phyloP scores from a whole-genome alignment of 2,113 vertebrate species.

The Scolopax mira region DNA sequence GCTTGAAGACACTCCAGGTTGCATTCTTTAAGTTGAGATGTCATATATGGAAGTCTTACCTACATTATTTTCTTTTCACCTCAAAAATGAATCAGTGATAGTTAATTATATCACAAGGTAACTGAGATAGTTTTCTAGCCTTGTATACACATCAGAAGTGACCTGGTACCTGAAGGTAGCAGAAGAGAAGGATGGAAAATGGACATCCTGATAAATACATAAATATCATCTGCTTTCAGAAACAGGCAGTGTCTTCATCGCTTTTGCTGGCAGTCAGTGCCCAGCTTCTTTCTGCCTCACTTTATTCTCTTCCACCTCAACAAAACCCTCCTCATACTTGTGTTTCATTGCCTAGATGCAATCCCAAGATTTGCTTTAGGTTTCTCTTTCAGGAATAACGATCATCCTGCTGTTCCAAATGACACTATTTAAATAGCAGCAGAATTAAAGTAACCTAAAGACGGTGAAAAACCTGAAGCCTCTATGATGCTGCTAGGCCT shows the following conservation, averaged over 20 bases:
- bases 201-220: neutral
- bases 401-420: neutral
- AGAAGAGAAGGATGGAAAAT: neutral
- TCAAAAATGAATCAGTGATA: neutral
- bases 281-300: neutral
- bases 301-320: neutral
- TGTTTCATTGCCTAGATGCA: neutral
- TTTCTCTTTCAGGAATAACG: neutral
- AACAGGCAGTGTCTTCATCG: neutral
- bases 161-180: neutral
- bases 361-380: neutral
- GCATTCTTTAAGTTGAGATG: neutral
- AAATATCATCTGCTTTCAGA: neutral
- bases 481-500: neutral
- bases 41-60: neutral
- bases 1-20: neutral
- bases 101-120: neutral
- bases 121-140: neutral
- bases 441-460: neutral
- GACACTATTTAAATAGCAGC: neutral
- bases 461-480: neutral
- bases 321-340: neutral
- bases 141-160: neutral
- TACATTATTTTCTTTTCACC: neutral
- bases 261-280: neutral